These are phyloP conservation scores for Ridgeia piscesae DNA, from an alignment of 1,140 invertebrate species.

Conservation along the genomic window DNA sequence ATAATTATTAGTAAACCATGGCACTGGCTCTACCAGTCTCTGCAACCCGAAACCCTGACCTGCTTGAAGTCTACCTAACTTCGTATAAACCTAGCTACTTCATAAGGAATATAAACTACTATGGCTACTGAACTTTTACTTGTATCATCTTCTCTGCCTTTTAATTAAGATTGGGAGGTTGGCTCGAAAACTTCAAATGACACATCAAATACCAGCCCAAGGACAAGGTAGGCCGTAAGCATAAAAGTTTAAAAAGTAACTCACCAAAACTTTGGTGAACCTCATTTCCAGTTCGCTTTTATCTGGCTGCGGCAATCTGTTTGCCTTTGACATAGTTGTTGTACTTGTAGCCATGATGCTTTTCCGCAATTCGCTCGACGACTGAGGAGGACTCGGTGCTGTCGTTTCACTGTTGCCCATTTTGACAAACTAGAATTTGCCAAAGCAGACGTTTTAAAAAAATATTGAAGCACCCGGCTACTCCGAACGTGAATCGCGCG, in stretches of 20 bases:
- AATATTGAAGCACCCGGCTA: not conserved
- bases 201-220: no score
- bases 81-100: no score
- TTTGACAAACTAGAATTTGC: not conserved
- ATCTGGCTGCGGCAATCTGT: slow-evolving; percentile 77
- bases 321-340: not conserved
- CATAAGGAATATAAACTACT: no score
- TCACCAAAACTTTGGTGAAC: slow-evolving; percentile 93
- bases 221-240: no score
- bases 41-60: no score
- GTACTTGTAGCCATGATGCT: not conserved
- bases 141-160: no score
- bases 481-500: not conserved
- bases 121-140: no score
- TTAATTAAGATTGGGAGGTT: no score
- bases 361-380: not conserved
- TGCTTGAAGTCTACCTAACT: no score
- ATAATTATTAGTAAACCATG: no score
- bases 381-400: not conserved
- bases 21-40: no score
- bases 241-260: slow-evolving; percentile 50
- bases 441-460: not conserved
- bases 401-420: not conserved
- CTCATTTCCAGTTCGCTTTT: slow-evolving; percentile 82
- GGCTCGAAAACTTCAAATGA: no score